A percentile compares a stretch with the other conserved stretches of the same genome.
Evolutionary conservation across 2,888 invertebrate genomes (phyloP).

Genomic region (Dicranocentrus wangi): DNA sequence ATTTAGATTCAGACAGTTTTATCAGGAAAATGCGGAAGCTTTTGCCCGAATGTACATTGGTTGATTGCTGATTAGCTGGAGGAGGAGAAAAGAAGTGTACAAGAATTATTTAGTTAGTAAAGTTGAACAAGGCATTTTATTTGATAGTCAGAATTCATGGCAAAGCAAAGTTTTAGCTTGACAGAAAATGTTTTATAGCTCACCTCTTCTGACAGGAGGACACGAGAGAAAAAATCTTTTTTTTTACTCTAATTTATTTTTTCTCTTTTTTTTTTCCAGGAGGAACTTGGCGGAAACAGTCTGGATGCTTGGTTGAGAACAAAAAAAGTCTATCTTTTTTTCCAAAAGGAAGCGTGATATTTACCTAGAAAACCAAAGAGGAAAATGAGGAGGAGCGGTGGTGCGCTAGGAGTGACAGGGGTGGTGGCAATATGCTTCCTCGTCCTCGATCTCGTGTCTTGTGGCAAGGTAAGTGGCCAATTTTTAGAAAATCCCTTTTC

Average conservation of each 20-base stretch:
- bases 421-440: conserved; percentile 55
- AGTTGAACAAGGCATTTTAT: background rate
- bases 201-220: background rate
- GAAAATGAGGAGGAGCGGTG: conserved; percentile 31
- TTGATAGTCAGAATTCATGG: conserved; percentile 34
- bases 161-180: conserved; percentile 26
- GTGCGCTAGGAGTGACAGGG: conserved; percentile 44
- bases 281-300: conserved; percentile 14
- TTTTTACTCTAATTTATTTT: background rate
- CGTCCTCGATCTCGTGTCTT: conserved; percentile 54
- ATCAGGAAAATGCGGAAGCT: background rate
- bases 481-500: conserved; percentile 27
- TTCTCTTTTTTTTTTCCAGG: conserved; percentile 37
- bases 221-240: too few relatives aligned
- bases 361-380: conserved; percentile 32
- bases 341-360: conserved; percentile 40
- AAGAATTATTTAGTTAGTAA: background rate
- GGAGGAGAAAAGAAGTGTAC: too few relatives aligned
- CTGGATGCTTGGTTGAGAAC: conserved; percentile 11
- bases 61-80: conserved; percentile 39
- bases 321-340: conserved; percentile 26
- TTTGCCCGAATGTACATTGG: background rate
- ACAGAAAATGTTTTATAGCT: conserved; percentile 12
- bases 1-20: too few relatives aligned
- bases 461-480: conserved; percentile 59